These are phyloP conservation scores for Neoascia interrupta DNA, from an alignment of 2,888 invertebrate species.

Conservation along the genomic window DNA sequence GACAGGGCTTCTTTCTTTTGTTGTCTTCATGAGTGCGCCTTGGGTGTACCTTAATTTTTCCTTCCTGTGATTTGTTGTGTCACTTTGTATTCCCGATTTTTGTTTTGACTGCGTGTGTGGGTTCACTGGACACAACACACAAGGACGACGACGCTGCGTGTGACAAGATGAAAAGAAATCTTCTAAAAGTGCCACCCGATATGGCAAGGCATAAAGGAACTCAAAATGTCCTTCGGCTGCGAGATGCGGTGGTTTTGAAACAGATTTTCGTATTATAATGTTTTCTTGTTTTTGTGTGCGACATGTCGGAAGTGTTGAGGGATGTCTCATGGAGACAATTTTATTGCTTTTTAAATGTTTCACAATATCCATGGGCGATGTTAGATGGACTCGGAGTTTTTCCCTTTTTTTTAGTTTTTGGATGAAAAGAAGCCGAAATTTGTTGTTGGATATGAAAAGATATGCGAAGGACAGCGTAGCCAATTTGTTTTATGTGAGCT, in stretches of 20 bases:
- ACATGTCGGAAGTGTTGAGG: conserved; percentile 55
- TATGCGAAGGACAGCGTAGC: too few relatives aligned
- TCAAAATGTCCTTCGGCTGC: conserved; percentile 45
- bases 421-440: too few relatives aligned
- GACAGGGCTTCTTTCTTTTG: conserved; percentile 30
- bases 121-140: conserved; percentile 47
- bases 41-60: conserved; percentile 14
- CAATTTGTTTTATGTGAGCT: too few relatives aligned
- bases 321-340: conserved; percentile 49
- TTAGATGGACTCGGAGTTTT: too few relatives aligned
- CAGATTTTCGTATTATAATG: too few relatives aligned
- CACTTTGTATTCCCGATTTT: conserved; percentile 6
- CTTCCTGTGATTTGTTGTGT: conserved; percentile 12
- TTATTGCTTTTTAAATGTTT: conserved; percentile 65
- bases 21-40: neutral
- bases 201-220: conserved; percentile 2
- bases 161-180: conserved; percentile 51
- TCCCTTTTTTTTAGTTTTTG: too few relatives aligned
- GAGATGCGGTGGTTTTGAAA: conserved; percentile 9
- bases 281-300: conserved; percentile 10
- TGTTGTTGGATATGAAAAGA: too few relatives aligned
- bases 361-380: too few relatives aligned
- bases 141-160: conserved; percentile 62
- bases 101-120: conserved; percentile 60
- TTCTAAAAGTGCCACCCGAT: conserved; percentile 43